phyloP scores from a whole-genome alignment of 2,113 vertebrate genomes.

The Edolisoma coerulescens region DNA sequence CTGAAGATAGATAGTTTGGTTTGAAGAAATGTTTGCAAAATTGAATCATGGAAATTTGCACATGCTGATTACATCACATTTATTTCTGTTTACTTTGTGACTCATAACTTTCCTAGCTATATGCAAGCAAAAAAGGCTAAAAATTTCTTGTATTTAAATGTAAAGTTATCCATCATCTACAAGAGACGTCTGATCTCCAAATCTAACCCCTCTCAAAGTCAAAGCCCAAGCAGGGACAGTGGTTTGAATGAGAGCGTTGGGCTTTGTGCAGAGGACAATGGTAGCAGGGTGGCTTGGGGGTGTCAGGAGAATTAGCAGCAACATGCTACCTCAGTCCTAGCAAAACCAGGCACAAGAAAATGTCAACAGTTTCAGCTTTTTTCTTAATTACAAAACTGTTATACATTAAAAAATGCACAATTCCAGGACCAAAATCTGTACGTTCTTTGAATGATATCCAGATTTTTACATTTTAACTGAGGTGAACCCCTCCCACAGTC shows the following conservation, averaged over 20 bases:
- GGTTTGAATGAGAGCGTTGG: rapidly evolving
- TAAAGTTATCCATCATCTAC: neutral
- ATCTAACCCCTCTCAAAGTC: neutral
- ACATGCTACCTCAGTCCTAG: neutral
- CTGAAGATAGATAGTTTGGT: neutral
- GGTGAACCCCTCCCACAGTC: neutral
- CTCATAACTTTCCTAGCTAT: neutral
- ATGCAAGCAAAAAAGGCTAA: neutral
- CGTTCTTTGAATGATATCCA: neutral
- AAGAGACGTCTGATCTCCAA: neutral
- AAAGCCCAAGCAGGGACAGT: neutral
- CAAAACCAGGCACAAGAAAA: neutral
- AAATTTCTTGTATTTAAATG: neutral
- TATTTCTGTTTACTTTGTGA: conserved; percentile 30
- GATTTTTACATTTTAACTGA: neutral
- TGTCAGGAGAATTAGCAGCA: neutral
- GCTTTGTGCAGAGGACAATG: neutral
- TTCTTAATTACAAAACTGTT: neutral
- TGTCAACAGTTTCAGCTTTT: neutral
- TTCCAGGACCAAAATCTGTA: neutral
- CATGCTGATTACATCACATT: neutral
- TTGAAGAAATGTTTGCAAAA: neutral
- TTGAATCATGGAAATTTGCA: neutral
- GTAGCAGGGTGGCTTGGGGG: neutral
- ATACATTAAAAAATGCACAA: neutral